Conservation (phyloP, 2,113 vertebrate genomes). For the Lichenostomus cassidix region DNA sequence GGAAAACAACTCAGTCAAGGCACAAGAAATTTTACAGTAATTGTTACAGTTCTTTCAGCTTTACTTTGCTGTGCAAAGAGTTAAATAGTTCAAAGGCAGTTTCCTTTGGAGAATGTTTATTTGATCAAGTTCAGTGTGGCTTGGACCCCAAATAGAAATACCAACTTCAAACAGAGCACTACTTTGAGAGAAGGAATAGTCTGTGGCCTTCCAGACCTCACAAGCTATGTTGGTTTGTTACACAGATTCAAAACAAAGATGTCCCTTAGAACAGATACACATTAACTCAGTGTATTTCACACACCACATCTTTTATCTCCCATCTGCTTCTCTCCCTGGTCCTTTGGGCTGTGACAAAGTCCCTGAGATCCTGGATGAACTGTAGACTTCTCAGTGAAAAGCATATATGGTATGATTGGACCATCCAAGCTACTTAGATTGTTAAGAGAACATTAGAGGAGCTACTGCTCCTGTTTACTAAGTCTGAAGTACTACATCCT, state of each 20-base stretch:
- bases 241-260: slow-evolving; percentile 28
- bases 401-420: background rate
- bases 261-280: background rate
- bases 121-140: slow-evolving; percentile 40
- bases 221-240: slow-evolving; percentile 12
- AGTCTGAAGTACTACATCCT: background rate
- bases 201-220: slow-evolving; percentile 48
- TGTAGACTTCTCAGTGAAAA: background rate
- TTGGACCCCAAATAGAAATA: slow-evolving; percentile 49
- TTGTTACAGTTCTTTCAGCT: background rate
- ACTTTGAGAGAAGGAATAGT: slow-evolving; percentile 24
- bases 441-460: background rate
- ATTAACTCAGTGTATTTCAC: slow-evolving; percentile 29
- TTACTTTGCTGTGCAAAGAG: background rate
- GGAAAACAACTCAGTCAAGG: background rate
- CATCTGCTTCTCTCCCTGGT: background rate
- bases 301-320: background rate
- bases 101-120: slow-evolving; percentile 48
- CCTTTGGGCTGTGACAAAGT: background rate
- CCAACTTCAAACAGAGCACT: slow-evolving; percentile 43
- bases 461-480: background rate
- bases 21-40: background rate
- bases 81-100: slow-evolving; percentile 48
- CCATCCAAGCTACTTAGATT: background rate
- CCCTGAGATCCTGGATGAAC: background rate